These are phyloP conservation scores for Drosophila lacicola DNA, from an alignment of 2,888 invertebrate species.

Conservation along the genomic window DNA sequence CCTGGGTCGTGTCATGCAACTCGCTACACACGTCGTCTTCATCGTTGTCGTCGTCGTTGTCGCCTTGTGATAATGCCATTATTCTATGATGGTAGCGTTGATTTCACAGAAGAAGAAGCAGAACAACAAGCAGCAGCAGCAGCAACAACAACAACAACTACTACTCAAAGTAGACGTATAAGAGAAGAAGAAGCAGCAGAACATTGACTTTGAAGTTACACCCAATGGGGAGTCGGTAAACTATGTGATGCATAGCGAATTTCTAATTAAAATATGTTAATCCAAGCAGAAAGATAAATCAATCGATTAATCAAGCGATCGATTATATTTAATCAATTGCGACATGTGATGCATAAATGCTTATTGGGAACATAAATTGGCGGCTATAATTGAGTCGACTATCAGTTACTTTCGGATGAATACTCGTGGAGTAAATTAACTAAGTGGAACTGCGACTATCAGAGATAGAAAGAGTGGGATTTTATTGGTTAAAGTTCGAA, in stretches of 20 bases:
- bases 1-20: slow-evolving; percentile 59
- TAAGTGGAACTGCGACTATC: no score
- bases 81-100: slow-evolving; percentile 70
- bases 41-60: slow-evolving; percentile 44
- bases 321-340: slow-evolving; percentile 36
- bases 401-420: background rate
- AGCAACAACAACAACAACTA: slow-evolving; percentile 12
- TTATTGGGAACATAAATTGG: slow-evolving; percentile 31
- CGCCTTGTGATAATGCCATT: slow-evolving; percentile 75
- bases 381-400: slow-evolving; percentile 3
- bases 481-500: no score
- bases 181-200: slow-evolving; percentile 23
- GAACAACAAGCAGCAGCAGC: slow-evolving; percentile 4
- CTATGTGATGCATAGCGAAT: slow-evolving; percentile 21
- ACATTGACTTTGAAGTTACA: slow-evolving; percentile 54
- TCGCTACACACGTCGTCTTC: slow-evolving; percentile 46
- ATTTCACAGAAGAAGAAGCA: slow-evolving; percentile 40
- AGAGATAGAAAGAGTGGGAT: no score
- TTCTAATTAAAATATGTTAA: slow-evolving; percentile 62
- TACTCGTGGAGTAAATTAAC: no score
- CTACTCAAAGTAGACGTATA: slow-evolving; percentile 10
- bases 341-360: slow-evolving; percentile 7
- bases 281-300: slow-evolving; percentile 44
- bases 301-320: slow-evolving; percentile 52
- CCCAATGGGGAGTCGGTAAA: slow-evolving; percentile 23